Conservation (phyloP, 2,797 vertebrate genomes). For the Cryptoblepharus egeriae region DNA sequence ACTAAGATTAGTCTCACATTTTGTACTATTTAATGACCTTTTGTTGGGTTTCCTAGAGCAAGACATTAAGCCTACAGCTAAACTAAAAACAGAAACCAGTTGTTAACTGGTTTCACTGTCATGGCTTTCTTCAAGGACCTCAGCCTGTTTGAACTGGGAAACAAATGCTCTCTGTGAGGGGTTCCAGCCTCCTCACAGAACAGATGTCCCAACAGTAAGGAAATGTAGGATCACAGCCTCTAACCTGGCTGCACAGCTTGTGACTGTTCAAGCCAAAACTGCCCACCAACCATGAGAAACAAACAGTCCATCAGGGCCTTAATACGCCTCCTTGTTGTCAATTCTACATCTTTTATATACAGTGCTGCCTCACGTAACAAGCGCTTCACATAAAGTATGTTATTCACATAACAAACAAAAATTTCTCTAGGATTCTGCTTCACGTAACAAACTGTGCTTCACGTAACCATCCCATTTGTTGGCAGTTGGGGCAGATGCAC, state of each 20-base stretch:
- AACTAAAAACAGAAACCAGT: conserved; percentile 13
- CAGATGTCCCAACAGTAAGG: not conserved
- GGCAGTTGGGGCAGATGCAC: too few relatives aligned
- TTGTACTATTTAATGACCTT: conserved; percentile 32
- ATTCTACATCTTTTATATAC: not conserved
- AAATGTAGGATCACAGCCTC: not conserved
- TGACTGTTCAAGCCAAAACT: not conserved
- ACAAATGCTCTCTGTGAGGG: not conserved
- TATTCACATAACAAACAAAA: too few relatives aligned
- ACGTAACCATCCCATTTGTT: too few relatives aligned
- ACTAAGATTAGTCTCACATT: conserved; percentile 22
- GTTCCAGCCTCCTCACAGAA: not conserved
- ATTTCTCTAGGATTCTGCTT: too few relatives aligned
- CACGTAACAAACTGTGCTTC: too few relatives aligned
- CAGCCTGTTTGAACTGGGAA: not conserved
- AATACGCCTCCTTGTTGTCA: not conserved
- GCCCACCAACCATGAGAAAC: too few relatives aligned
- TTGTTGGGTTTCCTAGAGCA: conserved; percentile 13
- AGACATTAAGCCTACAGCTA: conserved; percentile 7
- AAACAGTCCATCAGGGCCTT: too few relatives aligned
- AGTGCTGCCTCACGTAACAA: too few relatives aligned
- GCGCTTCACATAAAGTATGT: too few relatives aligned
- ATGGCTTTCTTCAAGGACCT: not conserved
- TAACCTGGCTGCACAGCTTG: not conserved
- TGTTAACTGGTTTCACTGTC: not conserved